Evolutionary conservation across 1,140 invertebrate species (phyloP).

Genomic region (Atta texana): DNA sequence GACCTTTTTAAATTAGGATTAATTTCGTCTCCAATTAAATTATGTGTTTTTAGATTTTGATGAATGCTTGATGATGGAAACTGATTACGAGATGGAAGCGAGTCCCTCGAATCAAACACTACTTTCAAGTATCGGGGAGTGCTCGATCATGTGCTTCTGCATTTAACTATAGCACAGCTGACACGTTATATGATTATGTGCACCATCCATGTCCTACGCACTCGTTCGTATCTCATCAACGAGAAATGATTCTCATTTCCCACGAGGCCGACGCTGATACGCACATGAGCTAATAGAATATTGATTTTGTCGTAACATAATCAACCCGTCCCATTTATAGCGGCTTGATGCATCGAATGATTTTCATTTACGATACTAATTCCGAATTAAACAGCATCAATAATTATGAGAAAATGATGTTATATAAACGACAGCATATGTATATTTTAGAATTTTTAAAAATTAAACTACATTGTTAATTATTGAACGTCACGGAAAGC

Average conservation of each 20-base stretch:
- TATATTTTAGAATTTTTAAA: background rate
- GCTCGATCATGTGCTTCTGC: background rate
- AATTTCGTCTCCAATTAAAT: background rate
- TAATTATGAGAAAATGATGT: slow-evolving; percentile 9
- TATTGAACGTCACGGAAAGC: background rate
- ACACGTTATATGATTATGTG: slow-evolving; percentile 34
- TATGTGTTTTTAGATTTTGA: background rate
- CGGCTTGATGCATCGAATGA: slow-evolving; percentile 7
- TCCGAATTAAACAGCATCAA: slow-evolving; percentile 7
- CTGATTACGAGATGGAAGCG: background rate
- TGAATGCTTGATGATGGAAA: background rate
- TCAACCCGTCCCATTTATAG: slow-evolving; percentile 14
- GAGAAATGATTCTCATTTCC: slow-evolving; percentile 53
- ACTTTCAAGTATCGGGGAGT: background rate
- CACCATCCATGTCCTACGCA: slow-evolving; percentile 35
- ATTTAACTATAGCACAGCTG: slow-evolving; percentile 31
- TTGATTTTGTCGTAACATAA: slow-evolving; percentile 57
- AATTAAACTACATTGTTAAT: background rate
- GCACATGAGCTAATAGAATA: slow-evolving; percentile 56
- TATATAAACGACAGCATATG: background rate
- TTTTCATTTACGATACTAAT: slow-evolving; percentile 39
- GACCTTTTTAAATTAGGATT: background rate
- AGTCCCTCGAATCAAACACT: slow-evolving; percentile 31
- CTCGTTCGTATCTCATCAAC: slow-evolving; percentile 20
- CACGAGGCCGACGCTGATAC: background rate